phyloP scores from a whole-genome alignment of 2,888 invertebrate genomes.

The Parelbella ahira region DNA sequence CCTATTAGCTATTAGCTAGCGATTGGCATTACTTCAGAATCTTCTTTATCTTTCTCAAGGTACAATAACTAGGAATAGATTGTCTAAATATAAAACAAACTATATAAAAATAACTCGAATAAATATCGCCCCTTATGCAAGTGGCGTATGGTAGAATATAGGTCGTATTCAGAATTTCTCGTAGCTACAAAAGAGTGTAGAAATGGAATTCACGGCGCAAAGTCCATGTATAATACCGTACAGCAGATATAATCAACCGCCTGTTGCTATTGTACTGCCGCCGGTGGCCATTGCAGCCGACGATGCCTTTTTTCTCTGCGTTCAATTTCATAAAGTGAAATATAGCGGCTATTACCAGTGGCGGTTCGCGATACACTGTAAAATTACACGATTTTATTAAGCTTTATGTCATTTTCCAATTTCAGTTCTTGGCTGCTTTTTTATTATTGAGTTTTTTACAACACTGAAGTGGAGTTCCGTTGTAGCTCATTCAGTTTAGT shows the following conservation, averaged over 20 bases:
- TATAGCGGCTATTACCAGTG: slow-evolving; percentile 18
- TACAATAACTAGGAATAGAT: no score
- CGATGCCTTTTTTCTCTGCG: slow-evolving; percentile 21
- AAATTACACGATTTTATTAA: slow-evolving; percentile 13
- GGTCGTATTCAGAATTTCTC: no score
- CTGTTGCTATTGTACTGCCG: slow-evolving; percentile 40
- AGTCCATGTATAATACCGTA: slow-evolving; percentile 23
- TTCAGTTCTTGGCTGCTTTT: no score
- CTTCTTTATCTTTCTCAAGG: slow-evolving; percentile 1
- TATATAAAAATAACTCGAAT: no score
- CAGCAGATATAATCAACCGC: slow-evolving; percentile 42
- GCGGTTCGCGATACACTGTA: slow-evolving; percentile 17
- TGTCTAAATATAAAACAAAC: no score
- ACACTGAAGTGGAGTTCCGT: no score
- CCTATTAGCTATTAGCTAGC: not conserved
- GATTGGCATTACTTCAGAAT: slow-evolving; percentile 15
- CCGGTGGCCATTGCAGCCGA: slow-evolving; percentile 27
- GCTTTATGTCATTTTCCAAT: slow-evolving; percentile 4
- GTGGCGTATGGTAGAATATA: no score
- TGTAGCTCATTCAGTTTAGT: not conserved
- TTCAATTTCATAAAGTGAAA: slow-evolving; percentile 22
- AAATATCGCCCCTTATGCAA: no score
- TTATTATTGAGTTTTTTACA: no score
- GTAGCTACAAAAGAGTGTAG: slow-evolving; percentile 4
- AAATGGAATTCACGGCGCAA: slow-evolving; percentile 2